phyloP scores from a whole-genome alignment of 2,888 invertebrate species.

The Oscheius sp. region DNA sequence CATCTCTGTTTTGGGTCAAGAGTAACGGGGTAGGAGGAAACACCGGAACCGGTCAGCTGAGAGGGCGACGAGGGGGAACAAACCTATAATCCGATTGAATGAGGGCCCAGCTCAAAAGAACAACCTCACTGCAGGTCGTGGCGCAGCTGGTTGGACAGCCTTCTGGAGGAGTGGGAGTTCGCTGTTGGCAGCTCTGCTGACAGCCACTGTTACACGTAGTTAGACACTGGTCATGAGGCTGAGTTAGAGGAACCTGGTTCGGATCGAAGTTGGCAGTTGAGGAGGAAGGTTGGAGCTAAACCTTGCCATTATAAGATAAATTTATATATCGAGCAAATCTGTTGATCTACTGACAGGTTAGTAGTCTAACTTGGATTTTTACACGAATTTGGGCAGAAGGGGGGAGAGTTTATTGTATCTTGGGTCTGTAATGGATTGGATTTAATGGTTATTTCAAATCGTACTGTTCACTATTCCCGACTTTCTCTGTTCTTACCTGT shows the following conservation, averaged over 20 bases:
- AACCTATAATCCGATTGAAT: slow-evolving; percentile 30
- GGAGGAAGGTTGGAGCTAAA: slow-evolving; percentile 4
- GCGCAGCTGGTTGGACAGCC: slow-evolving; percentile 49
- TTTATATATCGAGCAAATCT: too few species aligned
- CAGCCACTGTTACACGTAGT: slow-evolving; percentile 52
- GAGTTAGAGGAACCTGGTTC: not conserved
- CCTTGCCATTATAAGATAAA: too few species aligned
- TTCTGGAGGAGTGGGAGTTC: slow-evolving; percentile 42
- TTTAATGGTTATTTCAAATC: too few species aligned
- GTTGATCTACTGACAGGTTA: too few species aligned
- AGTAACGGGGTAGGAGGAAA: slow-evolving; percentile 49
- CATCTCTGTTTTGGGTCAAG: slow-evolving; percentile 56
- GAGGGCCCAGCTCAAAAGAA: too few species aligned
- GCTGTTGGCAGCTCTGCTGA: slow-evolving; percentile 43
- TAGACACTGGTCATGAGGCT: slow-evolving; percentile 39
- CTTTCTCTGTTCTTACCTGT: not conserved
- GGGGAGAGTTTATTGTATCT: not conserved
- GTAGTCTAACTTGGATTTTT: slow-evolving; percentile 3
- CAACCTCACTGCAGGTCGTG: slow-evolving; percentile 48
- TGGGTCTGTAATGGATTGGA: not conserved
- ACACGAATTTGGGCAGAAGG: slow-evolving; percentile 3
- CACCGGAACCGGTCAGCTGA: slow-evolving; percentile 42
- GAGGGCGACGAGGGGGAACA: slow-evolving; percentile 45
- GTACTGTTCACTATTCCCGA: too few species aligned
- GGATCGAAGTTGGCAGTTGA: slow-evolving; percentile 11